A percentile compares a stretch with the other conserved stretches of the same genome.
Conservation (phyloP, 1,140 invertebrate species). For the Heliconius hermathena region DNA sequence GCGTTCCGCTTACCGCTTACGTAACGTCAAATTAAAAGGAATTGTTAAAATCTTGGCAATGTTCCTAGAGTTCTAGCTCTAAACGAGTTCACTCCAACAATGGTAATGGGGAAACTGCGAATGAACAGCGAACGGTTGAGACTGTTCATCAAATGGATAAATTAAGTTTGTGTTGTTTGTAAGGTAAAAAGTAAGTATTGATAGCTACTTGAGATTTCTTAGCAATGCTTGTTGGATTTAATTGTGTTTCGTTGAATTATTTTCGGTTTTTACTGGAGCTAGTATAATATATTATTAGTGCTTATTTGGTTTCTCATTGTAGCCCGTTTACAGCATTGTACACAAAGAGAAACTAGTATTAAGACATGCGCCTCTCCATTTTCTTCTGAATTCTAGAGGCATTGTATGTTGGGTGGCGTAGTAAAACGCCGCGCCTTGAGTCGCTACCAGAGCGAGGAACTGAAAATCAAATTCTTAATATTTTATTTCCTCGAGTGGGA, state of each 20-base stretch:
- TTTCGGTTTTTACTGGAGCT: no score
- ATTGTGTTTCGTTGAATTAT: not conserved
- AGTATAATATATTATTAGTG: no score
- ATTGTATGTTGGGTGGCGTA: no score
- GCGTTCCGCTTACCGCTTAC: constrained; percentile 23
- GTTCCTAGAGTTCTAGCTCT: constrained; percentile 16
- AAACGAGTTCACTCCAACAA: constrained; percentile 27
- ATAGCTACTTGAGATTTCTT: not conserved
- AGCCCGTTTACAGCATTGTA: no score
- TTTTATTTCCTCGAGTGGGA: no score
- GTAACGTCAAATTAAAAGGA: constrained; percentile 35
- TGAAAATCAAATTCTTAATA: no score
- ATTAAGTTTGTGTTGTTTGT: constrained; percentile 5
- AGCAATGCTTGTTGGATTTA: not conserved
- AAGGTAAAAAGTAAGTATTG: not conserved
- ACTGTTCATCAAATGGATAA: constrained; percentile 13
- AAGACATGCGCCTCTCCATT: no score
- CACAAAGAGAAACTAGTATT: no score
- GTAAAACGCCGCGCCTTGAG: no score
- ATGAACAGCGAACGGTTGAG: constrained; percentile 4
- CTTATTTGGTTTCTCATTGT: no score
- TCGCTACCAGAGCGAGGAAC: no score
- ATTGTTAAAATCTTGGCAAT: constrained; percentile 31
- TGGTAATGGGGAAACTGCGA: constrained; percentile 27
- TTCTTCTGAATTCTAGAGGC: no score